Evolutionary conservation across 2,888 invertebrate genomes (phyloP), one percentile per base, ranked within the genome.

Genomic region (Eulithis prunata): DNA sequence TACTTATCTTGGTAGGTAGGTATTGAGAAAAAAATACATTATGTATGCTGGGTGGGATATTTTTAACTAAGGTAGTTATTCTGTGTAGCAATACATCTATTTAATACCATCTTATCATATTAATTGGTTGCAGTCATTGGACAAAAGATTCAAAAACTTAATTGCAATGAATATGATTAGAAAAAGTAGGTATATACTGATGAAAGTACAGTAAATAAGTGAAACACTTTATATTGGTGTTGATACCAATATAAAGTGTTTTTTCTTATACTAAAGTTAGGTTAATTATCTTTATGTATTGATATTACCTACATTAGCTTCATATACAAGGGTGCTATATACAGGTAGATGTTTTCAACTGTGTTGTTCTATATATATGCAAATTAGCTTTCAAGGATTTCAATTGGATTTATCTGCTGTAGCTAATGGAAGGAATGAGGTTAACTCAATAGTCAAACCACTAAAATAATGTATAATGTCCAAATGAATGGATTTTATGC

Each of bases 321-420:
- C 36, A 53, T 53, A 38, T 54, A 54, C 38, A 54, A 43, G 55
- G 21, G 41, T 55, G 45, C 12, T 43, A 54, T 43, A 54, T 49
- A 52, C 51, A 62, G 8, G 14, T 52, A 38, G 4, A 38, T 54
- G 57, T 51, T 60, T 52, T 13, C 14, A 66, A 21, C 8, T 49
- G 49, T 49, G 49, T 21, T 49, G 49, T 49, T 49, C 21, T 10
- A 21, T 47, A 14, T 8, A 47, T 14, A 88, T 88, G 88, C 81
- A 87, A 91, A 90, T 89, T 84, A 85, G 78, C 74, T 72, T 83
- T 89, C 89, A 90, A 88, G 88, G 87, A 88, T 87, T 77, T 75
- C 64, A 78, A 76, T 72, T 76, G 72, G 71, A 66, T 77, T 70
- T 72, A 69, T 72, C 73, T 61, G 77, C 73, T 74, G 72, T 79